These are phyloP conservation scores for Pluvianellus socialis DNA, from an alignment of 2,113 vertebrate genomes.

Conservation along the genomic window DNA sequence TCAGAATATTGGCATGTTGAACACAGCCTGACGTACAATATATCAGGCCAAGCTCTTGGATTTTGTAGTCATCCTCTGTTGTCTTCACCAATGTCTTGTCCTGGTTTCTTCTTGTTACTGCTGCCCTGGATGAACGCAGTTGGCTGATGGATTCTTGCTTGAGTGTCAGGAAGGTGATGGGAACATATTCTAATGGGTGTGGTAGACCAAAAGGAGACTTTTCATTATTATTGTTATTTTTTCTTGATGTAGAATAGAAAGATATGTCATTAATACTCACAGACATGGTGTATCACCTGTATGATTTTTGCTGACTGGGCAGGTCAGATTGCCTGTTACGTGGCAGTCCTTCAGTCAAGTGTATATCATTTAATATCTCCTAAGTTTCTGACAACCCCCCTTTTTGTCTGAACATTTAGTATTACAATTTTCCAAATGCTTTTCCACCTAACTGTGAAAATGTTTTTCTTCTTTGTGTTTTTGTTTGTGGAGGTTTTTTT, in stretches of 20 bases:
- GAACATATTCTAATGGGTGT: background rate
- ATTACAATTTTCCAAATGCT: background rate
- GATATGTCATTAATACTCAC: background rate
- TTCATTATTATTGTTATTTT: background rate
- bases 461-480: background rate
- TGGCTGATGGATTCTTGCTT: background rate
- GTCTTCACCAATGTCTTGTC: background rate
- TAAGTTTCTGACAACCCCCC: background rate
- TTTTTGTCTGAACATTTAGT: background rate
- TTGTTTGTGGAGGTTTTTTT: background rate
- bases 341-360: background rate
- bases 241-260: background rate
- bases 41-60: background rate
- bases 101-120: background rate
- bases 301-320: background rate
- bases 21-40: background rate
- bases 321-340: background rate
- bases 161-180: background rate
- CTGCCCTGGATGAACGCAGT: background rate
- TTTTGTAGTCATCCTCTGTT: background rate
- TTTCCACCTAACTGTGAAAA: background rate
- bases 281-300: fast-evolving
- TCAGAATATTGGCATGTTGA: background rate
- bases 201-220: background rate
- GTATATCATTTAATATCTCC: background rate